Evolutionary conservation across 2,888 invertebrate genomes (phyloP).

Genomic region (Bombyx huttoni): DNA sequence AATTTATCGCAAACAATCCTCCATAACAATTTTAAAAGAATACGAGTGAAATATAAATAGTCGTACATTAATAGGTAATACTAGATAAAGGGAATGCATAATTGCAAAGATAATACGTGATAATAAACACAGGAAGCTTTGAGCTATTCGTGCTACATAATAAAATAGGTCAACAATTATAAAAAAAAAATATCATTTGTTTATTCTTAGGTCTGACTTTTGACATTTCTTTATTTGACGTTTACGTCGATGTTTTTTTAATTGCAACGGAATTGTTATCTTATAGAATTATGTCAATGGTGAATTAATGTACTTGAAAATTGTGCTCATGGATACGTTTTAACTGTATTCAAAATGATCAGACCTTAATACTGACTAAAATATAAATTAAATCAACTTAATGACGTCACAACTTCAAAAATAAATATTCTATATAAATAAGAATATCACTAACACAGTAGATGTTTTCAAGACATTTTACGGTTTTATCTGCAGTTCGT

Average conservation of each 20-base stretch:
- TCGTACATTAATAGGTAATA: slow-evolving; percentile 2
- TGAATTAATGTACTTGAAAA: background rate
- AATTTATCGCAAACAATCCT: background rate
- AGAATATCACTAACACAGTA: no score
- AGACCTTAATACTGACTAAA: background rate
- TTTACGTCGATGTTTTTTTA: no score
- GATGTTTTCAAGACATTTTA: no score
- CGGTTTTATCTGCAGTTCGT: no score
- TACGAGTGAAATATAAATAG: background rate
- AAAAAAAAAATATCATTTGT: background rate
- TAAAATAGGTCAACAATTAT: background rate
- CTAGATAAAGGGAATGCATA: slow-evolving; percentile 4
- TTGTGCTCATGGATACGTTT: background rate
- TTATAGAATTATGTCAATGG: no score
- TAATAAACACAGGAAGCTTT: slow-evolving; percentile 1
- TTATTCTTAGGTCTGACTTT: background rate
- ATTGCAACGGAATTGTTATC: no score
- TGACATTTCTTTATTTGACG: background rate
- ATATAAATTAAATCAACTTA: no score
- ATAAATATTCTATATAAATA: no score
- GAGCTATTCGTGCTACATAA: slow-evolving; percentile 1
- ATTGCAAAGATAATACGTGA: slow-evolving; percentile 4
- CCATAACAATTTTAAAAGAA: background rate
- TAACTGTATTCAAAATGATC: background rate
- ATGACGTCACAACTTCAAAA: no score